A percentile compares a stretch with the other conserved stretches of the same genome.
Conservation (phyloP, 2,113 vertebrate species). For the Tapirus terrestris region DNA sequence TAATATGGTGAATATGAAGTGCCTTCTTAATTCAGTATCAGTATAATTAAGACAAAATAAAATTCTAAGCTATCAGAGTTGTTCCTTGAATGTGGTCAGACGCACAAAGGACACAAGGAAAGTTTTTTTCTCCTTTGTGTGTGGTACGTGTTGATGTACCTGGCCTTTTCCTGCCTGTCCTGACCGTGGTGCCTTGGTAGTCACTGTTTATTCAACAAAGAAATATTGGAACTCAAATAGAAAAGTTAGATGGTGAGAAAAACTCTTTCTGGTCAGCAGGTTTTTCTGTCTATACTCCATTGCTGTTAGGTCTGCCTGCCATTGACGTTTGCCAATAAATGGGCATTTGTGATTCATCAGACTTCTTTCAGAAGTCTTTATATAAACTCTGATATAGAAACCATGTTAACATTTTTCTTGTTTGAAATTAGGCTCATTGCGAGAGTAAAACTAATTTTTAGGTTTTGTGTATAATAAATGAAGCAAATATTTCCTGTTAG, state of each 20-base stretch:
- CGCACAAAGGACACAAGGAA: neutral
- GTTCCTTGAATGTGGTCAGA: neutral
- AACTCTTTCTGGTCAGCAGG: neutral
- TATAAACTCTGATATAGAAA: neutral
- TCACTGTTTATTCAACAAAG: neutral
- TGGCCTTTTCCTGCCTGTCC: neutral
- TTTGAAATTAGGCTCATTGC: constrained; percentile 6
- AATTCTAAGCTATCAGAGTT: neutral
- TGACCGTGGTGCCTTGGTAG: neutral
- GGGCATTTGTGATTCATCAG: neutral
- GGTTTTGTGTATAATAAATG: neutral
- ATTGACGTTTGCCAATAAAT: neutral
- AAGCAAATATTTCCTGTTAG: neutral
- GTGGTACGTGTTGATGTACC: too few species aligned
- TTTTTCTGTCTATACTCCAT: neutral
- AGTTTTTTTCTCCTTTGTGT: too few species aligned
- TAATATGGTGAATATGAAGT: neutral
- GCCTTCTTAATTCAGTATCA: neutral
- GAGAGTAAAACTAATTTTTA: neutral
- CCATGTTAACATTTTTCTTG: neutral
- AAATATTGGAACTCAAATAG: neutral
- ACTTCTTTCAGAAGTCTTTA: neutral
- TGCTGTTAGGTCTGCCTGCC: neutral
- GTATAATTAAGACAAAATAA: neutral
- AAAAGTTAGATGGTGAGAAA: neutral